These are phyloP conservation scores for Lysandra bellargus DNA, from an alignment of 2,888 invertebrate species.

Conservation along the genomic window DNA sequence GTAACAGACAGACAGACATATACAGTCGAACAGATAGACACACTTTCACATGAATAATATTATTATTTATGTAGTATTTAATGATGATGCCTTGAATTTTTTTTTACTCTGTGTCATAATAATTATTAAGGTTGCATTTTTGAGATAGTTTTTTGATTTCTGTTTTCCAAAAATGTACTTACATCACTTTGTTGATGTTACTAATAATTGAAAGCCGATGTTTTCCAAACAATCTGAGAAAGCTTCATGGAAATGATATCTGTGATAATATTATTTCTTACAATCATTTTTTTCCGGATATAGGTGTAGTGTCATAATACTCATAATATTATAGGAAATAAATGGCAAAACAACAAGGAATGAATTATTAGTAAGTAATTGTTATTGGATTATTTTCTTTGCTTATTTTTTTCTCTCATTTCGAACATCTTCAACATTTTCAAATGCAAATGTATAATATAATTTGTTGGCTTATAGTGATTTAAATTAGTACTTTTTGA, in stretches of 20 bases:
- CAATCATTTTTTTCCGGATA: background rate
- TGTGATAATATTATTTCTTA: constrained; percentile 41
- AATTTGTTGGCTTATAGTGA: too few species aligned
- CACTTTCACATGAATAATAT: too few species aligned
- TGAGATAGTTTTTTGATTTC: background rate
- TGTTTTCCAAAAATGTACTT: background rate
- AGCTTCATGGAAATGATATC: constrained; percentile 45
- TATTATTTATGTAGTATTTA: too few species aligned
- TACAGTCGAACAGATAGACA: too few species aligned
- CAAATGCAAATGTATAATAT: too few species aligned
- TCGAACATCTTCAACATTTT: background rate
- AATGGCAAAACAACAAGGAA: background rate
- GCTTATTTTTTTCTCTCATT: background rate
- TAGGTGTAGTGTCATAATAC: background rate
- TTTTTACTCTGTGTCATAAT: too few species aligned
- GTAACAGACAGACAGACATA: too few species aligned
- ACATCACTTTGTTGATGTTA: constrained; percentile 12
- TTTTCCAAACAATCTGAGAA: constrained; percentile 52
- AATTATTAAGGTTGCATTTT: background rate
- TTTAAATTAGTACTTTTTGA: too few species aligned
- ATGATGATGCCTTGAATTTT: too few species aligned
- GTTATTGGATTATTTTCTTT: background rate
- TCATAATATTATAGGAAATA: background rate
- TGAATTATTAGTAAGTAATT: too few species aligned
- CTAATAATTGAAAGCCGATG: constrained; percentile 40